Conservation (phyloP, 1,140 invertebrate species). For the Brachionus calyciflorus region DNA sequence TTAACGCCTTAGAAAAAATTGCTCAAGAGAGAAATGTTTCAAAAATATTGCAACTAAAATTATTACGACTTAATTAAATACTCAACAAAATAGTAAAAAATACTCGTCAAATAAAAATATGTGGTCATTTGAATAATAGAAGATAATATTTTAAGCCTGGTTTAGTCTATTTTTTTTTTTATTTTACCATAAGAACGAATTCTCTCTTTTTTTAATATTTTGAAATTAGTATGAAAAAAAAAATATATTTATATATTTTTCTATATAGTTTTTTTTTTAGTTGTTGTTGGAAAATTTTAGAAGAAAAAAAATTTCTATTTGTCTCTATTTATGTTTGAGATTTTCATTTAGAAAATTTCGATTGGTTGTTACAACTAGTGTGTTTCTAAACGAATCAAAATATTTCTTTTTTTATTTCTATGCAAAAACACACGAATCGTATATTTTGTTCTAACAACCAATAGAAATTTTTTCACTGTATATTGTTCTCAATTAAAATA, state of each 20-base stretch:
- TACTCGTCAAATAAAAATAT: too few species aligned
- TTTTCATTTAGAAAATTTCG: neutral
- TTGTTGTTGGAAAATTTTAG: neutral
- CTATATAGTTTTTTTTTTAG: neutral
- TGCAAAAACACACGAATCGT: neutral
- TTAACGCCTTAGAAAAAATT: too few species aligned
- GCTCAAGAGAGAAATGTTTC: too few species aligned
- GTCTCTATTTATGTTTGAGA: constrained; percentile 45
- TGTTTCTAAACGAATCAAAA: too few species aligned
- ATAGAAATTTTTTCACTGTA: constrained; percentile 5
- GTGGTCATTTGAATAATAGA: constrained; percentile 3
- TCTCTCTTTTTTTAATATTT: too few species aligned
- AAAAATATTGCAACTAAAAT: too few species aligned
- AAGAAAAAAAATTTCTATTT: constrained; percentile 30
- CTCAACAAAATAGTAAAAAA: neutral
- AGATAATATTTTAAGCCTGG: constrained; percentile 14
- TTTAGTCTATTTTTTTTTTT: constrained; percentile 28
- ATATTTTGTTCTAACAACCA: neutral
- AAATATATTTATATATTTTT: neutral
- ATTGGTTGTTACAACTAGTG: constrained; percentile 32
- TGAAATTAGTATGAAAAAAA: neutral
- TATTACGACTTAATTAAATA: neutral
- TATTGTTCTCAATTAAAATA: constrained; percentile 21
- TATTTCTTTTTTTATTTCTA: too few species aligned
- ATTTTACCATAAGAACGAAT: too few species aligned